Evolutionary conservation across 1,140 invertebrate genomes (phyloP).

Genomic region (Drosophila kurseongensis): DNA sequence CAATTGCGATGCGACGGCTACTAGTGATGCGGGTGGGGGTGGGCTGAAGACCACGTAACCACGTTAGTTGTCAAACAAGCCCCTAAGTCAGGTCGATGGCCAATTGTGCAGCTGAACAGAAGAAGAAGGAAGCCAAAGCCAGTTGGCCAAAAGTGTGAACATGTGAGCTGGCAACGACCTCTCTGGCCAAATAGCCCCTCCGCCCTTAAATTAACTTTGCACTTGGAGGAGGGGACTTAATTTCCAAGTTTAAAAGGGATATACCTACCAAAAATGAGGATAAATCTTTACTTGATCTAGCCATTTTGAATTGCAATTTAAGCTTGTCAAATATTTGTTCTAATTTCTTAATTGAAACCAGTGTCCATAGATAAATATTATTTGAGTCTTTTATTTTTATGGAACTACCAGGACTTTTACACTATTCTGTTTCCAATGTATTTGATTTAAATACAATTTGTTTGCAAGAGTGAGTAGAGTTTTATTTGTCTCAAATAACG

Average conservation of each 20-base stretch:
- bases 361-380: too few species aligned
- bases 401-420: too few species aligned
- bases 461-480: too few species aligned
- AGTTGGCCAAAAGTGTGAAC: conserved; percentile 41
- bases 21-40: conserved; percentile 30
- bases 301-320: neutral
- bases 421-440: too few species aligned
- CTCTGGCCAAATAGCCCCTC: conserved; percentile 12
- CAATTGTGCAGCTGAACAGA: conserved; percentile 62
- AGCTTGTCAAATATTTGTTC: too few species aligned
- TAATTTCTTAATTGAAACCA: too few species aligned
- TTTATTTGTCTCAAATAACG: too few species aligned
- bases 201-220: neutral
- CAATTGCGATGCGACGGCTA: conserved; percentile 16
- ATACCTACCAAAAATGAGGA: too few species aligned
- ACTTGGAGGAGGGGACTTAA: too few species aligned
- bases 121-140: conserved; percentile 37
- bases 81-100: conserved; percentile 52
- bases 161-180: conserved; percentile 62
- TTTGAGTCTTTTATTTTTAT: too few species aligned
- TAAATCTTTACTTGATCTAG: neutral
- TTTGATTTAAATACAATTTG: too few species aligned
- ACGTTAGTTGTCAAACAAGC: conserved; percentile 71
- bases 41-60: conserved; percentile 63
- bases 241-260: neutral